These are phyloP conservation scores for Thamnophis sirtalis DNA, from an alignment of 2,113 vertebrate species.

Conservation along the genomic window DNA sequence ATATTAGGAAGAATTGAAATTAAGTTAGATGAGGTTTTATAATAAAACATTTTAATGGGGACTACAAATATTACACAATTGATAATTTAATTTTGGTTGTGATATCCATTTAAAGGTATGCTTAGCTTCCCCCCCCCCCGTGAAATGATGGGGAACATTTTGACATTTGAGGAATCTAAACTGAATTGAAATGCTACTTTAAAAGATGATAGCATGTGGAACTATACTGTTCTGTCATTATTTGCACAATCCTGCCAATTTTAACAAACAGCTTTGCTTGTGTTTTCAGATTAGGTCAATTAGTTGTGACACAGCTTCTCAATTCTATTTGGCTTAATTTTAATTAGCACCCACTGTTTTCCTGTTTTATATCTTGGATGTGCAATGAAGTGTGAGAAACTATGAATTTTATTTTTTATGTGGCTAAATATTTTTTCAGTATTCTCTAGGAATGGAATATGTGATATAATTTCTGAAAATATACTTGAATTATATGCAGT, in stretches of 20 bases:
- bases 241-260: not conserved
- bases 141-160: not conserved
- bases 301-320: not conserved
- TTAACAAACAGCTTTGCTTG: not conserved
- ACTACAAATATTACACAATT: not conserved
- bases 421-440: not conserved
- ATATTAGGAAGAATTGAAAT: conserved; percentile 21
- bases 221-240: not conserved
- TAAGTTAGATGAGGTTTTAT: not conserved
- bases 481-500: not conserved
- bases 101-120: not conserved
- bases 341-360: not conserved
- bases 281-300: not conserved
- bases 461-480: not conserved
- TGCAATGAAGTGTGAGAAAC: not conserved
- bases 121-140: not conserved
- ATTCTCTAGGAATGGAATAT: not conserved
- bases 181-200: not conserved
- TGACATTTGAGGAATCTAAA: not conserved
- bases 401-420: not conserved
- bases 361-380: not conserved
- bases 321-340: not conserved
- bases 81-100: not conserved
- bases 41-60: not conserved
- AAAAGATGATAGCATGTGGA: not conserved